Conservation (phyloP, 2,888 invertebrate genomes). For the Drosophila colorata region DNA sequence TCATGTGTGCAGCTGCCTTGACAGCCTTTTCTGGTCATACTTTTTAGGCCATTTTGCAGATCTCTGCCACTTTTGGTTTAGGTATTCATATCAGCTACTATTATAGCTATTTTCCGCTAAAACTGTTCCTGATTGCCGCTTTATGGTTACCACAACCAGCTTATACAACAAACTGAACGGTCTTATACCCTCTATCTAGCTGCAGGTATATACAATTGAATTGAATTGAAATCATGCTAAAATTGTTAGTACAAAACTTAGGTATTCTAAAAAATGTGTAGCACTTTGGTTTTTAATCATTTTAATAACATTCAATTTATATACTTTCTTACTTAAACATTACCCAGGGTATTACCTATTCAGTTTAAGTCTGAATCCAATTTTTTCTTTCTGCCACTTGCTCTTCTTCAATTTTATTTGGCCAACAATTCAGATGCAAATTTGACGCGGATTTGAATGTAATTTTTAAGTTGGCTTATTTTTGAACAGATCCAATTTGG, state of each 20-base stretch:
- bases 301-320: too few species aligned
- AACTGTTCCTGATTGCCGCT: conserved; percentile 81
- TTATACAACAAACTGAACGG: conserved; percentile 7
- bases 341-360: conserved; percentile 10
- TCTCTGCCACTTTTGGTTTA: conserved; percentile 65
- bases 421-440: conserved; percentile 77
- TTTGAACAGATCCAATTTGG: conserved; percentile 58
- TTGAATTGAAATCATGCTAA: too few species aligned
- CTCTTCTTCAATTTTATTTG: conserved; percentile 44
- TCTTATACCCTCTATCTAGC: conserved; percentile 5
- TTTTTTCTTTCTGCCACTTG: neutral
- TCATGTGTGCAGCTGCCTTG: conserved; percentile 73
- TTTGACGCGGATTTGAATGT: conserved; percentile 78
- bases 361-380: neutral
- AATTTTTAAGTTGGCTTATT: conserved; percentile 65
- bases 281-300: neutral
- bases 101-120: conserved; percentile 81
- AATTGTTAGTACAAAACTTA: too few species aligned
- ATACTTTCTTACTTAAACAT: neutral
- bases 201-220: too few species aligned
- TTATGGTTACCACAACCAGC: conserved; percentile 56
- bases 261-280: neutral
- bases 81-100: conserved; percentile 81
- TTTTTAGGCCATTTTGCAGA: conserved; percentile 74
- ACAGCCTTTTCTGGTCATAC: conserved; percentile 43